Evolutionary conservation across 2,888 invertebrate genomes (phyloP), one percentile per base, ranked within the genome.

Genomic region (Plebejus melissa): DNA sequence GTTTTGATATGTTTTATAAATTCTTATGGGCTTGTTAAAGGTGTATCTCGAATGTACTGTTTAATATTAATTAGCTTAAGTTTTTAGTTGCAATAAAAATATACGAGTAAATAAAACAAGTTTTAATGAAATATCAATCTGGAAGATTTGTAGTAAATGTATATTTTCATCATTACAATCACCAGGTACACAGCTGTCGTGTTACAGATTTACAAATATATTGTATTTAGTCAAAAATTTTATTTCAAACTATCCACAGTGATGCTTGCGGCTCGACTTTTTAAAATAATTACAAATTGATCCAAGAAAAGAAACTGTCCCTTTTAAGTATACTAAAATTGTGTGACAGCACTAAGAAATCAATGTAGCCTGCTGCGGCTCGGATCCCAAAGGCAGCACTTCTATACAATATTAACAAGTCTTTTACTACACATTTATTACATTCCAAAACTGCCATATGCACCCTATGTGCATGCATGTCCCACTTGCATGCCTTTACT

Each of bases 111-210:
- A 76, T 78, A 77, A 80, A 77, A 80, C 75, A 76, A 78, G 78
- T 77, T 81, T 81, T 79, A 77, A 81, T 80, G 76, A 89, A 91
- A 91, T 83, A 80, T 84, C 85, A 79, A 80, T 82, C 86, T 89
- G 87, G 87, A 90, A 92, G 91, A 91, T 93, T 93, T 90, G 91
- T 92, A 91, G 93, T 92, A 93, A 93, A 93, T 90, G 90, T 92
- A 92, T 92, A 93, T 93, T 93, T 86, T 88, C 91, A 90, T 90
- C 84, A 90, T 90, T 91, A 91, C 90, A 90, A 91, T 91, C 90
- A 90, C 90, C 93, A 93, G 93, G 93, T 93, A 93, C 93, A 91
- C 93, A 91, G 89, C 87, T 90, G 89, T 88, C 86, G 88, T 91
- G 90, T 90, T 88, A 88, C 86, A 90, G 87, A 86, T 89, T 88